Base-by-base conservation (phyloP, 2,797 vertebrate genomes). In the Sebastes matsubarae region DNA sequence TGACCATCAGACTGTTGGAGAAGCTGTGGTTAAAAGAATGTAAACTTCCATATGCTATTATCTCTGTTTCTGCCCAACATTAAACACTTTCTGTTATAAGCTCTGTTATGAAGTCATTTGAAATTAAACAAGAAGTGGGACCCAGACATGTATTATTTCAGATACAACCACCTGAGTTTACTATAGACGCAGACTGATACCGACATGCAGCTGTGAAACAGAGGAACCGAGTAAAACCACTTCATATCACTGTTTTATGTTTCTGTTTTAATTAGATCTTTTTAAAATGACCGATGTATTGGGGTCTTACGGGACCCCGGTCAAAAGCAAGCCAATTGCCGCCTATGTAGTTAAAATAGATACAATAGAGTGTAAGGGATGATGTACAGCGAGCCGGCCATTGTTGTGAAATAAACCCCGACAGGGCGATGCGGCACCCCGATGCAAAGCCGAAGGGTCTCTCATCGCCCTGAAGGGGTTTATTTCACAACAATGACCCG, bases 241-340 rank as follows among this genome's bases (percentile, higher is more conserved):
- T 38, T 38, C 12, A 1, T 38, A 38, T 38, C 36, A 38, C 36
- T 38, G 36, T 38, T 38, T 38, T 38, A 38, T 0, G 36, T 38
- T 38, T 38, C 36, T 38, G 36, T 38, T 38, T 38, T 38, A 13
- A 38, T 38, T 38, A 38, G 4, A 0, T 5, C 36, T 38, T 38
- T 13, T 38, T 38, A 38, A 38, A 38, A 5, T 0, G 36, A 0
- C 36, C 12, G 0, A 38, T 38, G 5, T 38, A 1, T 38, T 38
- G 12, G 36, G 36, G 0, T 38, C 12, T 0, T 38, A 38, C 0
- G 36, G 36, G 14, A 42, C 5, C 14, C 38, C 38, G 0, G 38
- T 42, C 38, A 42, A 42, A 42, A 42, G 38, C 0, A 42, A 2
- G 36, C 38, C 38, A 42, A 42, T 42, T 42, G 38, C 38, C 16